phyloP scores from a whole-genome alignment of 2,888 invertebrate genomes.

The Lasioglossum lativentre region DNA sequence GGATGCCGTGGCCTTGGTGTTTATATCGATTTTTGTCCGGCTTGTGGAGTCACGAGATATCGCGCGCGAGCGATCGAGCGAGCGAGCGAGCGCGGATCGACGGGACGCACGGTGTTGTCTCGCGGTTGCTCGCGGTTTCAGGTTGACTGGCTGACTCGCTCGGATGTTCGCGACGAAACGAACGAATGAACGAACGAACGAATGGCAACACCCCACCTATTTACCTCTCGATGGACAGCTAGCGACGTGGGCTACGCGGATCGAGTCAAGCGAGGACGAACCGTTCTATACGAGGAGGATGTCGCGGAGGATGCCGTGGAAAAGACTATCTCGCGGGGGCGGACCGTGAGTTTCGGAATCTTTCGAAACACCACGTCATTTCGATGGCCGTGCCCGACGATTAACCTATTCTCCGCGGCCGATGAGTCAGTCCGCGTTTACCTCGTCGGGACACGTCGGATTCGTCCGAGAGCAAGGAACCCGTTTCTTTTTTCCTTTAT shows the following conservation, averaged over 20 bases:
- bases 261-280: slow-evolving; percentile 12
- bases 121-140: slow-evolving; percentile 78
- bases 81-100: slow-evolving; percentile 37
- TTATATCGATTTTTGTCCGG: slow-evolving; percentile 6
- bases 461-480: not conserved
- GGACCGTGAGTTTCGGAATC: not conserved
- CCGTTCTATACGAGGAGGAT: slow-evolving; percentile 1
- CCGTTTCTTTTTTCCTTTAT: not conserved
- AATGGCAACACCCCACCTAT: slow-evolving; percentile 63
- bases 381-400: not conserved
- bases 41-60: slow-evolving; percentile 27
- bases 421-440: not conserved
- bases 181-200: slow-evolving; percentile 72
- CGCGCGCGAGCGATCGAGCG: slow-evolving; percentile 31
- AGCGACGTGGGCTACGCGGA: slow-evolving; percentile 56
- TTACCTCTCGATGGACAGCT: slow-evolving; percentile 46
- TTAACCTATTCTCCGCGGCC: not conserved
- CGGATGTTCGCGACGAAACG: slow-evolving; percentile 65
- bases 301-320: not conserved
- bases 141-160: slow-evolving; percentile 77
- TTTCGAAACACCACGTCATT: not conserved
- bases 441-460: not conserved
- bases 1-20: not conserved
- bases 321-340: not conserved
- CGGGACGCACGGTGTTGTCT: slow-evolving; percentile 41